Percentiles rank a stretch among this genome's conserved stretches.
phyloP scores from a whole-genome alignment of 2,113 vertebrate species.

The Hassar affinis region DNA sequence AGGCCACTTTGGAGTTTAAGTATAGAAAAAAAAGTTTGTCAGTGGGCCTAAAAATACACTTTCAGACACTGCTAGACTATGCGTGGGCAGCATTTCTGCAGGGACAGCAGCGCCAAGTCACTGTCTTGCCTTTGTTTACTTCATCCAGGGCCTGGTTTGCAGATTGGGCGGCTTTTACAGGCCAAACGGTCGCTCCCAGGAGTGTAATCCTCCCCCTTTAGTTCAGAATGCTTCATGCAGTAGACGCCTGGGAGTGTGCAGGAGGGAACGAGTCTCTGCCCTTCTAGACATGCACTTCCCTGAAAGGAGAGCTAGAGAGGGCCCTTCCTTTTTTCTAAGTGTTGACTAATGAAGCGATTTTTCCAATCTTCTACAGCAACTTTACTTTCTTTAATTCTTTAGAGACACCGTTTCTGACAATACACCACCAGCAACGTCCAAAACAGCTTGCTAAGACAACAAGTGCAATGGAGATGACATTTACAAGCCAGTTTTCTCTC shows the following conservation, averaged over 20 bases:
- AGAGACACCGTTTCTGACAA: no score
- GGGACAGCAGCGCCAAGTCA: constrained; percentile 40
- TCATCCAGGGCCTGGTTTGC: constrained; percentile 29
- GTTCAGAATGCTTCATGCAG: constrained; percentile 25
- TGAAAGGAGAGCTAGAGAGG: constrained; percentile 37
- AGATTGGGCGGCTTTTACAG: constrained; percentile 43
- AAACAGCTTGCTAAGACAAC: constrained; percentile 30
- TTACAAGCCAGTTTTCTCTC: constrained; percentile 5
- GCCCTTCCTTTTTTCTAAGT: constrained; percentile 41
- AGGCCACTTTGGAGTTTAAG: constrained; percentile 35
- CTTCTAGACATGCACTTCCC: constrained; percentile 43
- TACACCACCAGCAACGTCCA: not conserved
- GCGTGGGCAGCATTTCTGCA: constrained; percentile 44
- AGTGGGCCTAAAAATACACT: constrained; percentile 48
- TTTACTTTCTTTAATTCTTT: not conserved
- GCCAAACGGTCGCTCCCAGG: constrained; percentile 32
- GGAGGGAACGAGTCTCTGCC: constrained; percentile 24
- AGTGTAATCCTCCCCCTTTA: constrained; percentile 41
- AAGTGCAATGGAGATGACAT: not conserved
- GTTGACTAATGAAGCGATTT: constrained; percentile 36
- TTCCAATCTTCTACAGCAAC: not conserved
- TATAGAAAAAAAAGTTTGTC: constrained; percentile 41
- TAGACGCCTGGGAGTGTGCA: constrained; percentile 29
- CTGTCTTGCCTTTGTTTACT: constrained; percentile 37
- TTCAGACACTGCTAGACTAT: constrained; percentile 42